Evolutionary conservation across 2,888 invertebrate genomes (phyloP), one percentile per base, ranked within the genome.

Genomic region (Chymomyza procnemis): DNA sequence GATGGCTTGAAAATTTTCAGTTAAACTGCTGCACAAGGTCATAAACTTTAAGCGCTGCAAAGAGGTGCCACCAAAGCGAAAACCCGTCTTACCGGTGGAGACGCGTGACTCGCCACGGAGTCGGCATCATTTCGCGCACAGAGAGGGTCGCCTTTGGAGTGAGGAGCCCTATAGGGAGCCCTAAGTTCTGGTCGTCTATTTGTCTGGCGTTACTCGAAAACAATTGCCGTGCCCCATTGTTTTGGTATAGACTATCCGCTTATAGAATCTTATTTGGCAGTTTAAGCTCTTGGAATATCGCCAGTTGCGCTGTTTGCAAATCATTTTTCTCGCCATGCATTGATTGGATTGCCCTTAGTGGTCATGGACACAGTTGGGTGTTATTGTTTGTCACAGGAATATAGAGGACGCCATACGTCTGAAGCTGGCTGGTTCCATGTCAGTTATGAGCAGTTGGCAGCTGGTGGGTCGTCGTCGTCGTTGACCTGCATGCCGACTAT

Each of bases 251-350:
- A 58, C 79, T 82, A 82, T 85, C 75, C 74, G 77, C 52, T 74
- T 59, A 73, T 73, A 66, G 70, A 76, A 80, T 79, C 80, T 86
- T 79, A 84, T 88, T 88, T 88, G 87, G 81, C 86, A 80, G 80
- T 81, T 70, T 79, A 80, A 85, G 83, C 80, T 80, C 79, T 80
- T 80, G 83, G 82, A 83, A 76, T 12, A 12, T 9, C 34, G 34
- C 34, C 34, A 8, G 34, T 34, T 34, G 34, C 9, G 8, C 3
- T 41, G 3, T 41, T 41, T 41, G 26, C 26, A 26, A 26, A 26
- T 4, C 26, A 5, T 26, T 26, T 26, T 26, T 26, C 26, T 26
- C 26, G 26, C 26, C 26, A 5, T 26, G 26, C 26, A 26, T 4
- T 26, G 26, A 26, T 26, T 26, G 26, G 4, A 4, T 66, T 75